Base-by-base conservation (phyloP, 2,797 vertebrate genomes). In the Orestias chungarensis region DNA sequence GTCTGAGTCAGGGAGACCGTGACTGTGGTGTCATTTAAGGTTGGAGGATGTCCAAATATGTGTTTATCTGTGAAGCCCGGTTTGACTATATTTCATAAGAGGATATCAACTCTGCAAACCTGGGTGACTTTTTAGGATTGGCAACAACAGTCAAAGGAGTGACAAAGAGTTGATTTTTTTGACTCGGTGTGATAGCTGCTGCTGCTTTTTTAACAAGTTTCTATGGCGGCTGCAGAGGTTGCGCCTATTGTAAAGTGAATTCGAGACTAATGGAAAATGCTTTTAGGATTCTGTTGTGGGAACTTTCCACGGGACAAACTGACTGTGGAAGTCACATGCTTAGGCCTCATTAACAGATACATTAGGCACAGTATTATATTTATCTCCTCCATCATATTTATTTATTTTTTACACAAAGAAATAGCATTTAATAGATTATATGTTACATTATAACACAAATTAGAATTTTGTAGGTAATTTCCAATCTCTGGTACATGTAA, bases 1-100 rank as follows among this genome's bases (percentile, higher is more conserved):
- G 80, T 38, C 75, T 61, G 75, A 79, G 76, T 84, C 76, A 80
- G 69, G 66, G 78, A 73, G 73, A 76, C 81, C 27, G 55, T 74
- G 83, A 86, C 73, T 74, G 40, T 1, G 35, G 64, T 75, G 76
- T 75, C 74, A 66, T 71, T 80, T 72, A 62, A 78, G 76, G 50
- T 47, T 77, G 46, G 57, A 69, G 57, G 25, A 12, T 66, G 10
- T 49, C 3, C 49, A 0, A 23, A 38, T 73, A 1, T 55, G 29
- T 1, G 67, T 80, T 29, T 75, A 66, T 78, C 18, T 68, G 27
- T 31, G 50, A 52, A 66, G 29, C 44, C 35, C 35, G n/a, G 64
- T 65, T 73, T 9, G 64, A 68, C 47, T 46, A n/a, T 25, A 64
- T 70, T 74, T 73, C 38, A 43, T 75, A 76, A 84, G 52, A 44